Conservation (phyloP, 2,888 invertebrate species). For the Hyposoter didymator region DNA sequence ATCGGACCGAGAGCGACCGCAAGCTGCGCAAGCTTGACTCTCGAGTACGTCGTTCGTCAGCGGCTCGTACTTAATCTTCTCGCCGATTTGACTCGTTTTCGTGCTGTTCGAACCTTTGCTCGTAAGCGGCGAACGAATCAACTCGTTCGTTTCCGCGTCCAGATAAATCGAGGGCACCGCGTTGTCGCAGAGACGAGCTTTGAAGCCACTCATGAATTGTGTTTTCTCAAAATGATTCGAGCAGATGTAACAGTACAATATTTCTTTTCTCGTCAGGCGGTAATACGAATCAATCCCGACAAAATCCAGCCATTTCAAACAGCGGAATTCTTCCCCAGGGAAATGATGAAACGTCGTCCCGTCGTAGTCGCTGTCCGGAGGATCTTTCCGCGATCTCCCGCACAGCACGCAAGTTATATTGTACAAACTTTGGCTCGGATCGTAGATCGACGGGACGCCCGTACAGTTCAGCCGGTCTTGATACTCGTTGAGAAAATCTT, state of each 20-base stretch:
- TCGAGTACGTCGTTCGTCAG: slow-evolving; percentile 77
- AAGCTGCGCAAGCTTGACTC: slow-evolving; percentile 82
- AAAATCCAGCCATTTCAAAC: slow-evolving; percentile 82
- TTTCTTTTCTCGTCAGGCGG: slow-evolving; percentile 82
- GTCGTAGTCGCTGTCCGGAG: slow-evolving; percentile 78
- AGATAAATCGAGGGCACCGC: slow-evolving; percentile 80
- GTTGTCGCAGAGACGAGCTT: slow-evolving; percentile 77
- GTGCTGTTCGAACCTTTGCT: slow-evolving; percentile 60
- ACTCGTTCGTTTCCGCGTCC: slow-evolving; percentile 69
- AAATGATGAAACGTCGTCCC: slow-evolving; percentile 83
- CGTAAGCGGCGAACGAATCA: slow-evolving; percentile 66
- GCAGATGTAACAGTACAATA: slow-evolving; percentile 82
- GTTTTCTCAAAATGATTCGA: slow-evolving; percentile 81
- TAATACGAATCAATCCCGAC: slow-evolving; percentile 83
- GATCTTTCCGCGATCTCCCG: slow-evolving; percentile 78
- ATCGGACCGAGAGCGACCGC: slow-evolving; percentile 80
- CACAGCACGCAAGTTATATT: slow-evolving; percentile 82
- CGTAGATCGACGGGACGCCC: slow-evolving; percentile 81
- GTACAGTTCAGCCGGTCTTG: slow-evolving; percentile 79
- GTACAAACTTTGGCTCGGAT: slow-evolving; percentile 82
- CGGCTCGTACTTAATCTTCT: slow-evolving; percentile 76
- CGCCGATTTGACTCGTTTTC: slow-evolving; percentile 50
- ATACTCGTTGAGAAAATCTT: slow-evolving; percentile 81
- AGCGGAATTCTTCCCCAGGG: slow-evolving; percentile 83
- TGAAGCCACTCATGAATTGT: slow-evolving; percentile 79